Percentiles rank a stretch among this genome's conserved stretches.
Evolutionary conservation across 2,797 vertebrate species (phyloP).

Genomic region (Pseudomugil tenellus): DNA sequence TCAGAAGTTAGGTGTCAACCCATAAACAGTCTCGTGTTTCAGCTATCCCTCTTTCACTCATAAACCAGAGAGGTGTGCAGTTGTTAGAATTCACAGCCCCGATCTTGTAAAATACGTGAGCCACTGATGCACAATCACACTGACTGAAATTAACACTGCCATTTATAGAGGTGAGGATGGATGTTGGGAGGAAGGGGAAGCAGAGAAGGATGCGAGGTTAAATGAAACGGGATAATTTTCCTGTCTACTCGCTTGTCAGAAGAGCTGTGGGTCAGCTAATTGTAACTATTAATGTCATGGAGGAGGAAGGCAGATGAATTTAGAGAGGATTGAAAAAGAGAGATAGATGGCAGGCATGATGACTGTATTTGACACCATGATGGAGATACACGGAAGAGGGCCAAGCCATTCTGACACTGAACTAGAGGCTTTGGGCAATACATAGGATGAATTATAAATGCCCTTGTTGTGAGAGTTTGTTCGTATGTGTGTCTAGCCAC

Average conservation of each 20-base stretch:
- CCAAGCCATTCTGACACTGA: constrained; percentile 61
- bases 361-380: constrained; percentile 49
- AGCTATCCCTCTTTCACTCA: constrained; percentile 11
- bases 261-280: constrained; percentile 72
- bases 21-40: constrained; percentile 7
- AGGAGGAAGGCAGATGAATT: constrained; percentile 27
- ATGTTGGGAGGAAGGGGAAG: constrained; percentile 12
- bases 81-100: constrained; percentile 79
- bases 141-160: constrained; percentile 82
- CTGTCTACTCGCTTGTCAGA: constrained; percentile 30
- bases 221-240: constrained; percentile 63
- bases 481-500: constrained; percentile 48
- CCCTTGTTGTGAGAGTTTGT: constrained; percentile 37
- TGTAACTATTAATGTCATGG: constrained; percentile 67
- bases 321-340: constrained; percentile 37
- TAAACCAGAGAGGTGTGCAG: constrained; percentile 67
- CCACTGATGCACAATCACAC: constrained; percentile 72
- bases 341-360: constrained; percentile 35
- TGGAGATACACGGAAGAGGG: constrained; percentile 37
- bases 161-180: constrained; percentile 76
- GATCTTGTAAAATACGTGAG: constrained; percentile 63
- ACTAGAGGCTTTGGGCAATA: constrained; percentile 68
- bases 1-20: constrained; percentile 29
- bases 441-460: constrained; percentile 69
- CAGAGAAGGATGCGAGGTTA: constrained; percentile 41